phyloP scores from a whole-genome alignment of 2,113 vertebrate species.

The Rhinoderma darwinii region DNA sequence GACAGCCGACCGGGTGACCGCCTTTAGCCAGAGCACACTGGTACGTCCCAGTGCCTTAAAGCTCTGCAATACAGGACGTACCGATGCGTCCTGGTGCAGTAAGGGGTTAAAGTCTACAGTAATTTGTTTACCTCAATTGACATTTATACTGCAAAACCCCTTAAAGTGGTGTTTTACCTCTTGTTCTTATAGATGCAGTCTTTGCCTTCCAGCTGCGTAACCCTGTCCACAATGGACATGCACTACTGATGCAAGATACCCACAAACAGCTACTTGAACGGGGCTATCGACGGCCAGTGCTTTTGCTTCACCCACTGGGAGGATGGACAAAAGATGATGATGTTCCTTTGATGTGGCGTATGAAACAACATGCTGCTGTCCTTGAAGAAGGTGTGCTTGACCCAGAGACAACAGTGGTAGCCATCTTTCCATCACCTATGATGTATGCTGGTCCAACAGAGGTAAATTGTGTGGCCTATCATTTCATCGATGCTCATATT shows the following conservation, averaged over 20 bases:
- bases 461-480: slow-evolving; percentile 71
- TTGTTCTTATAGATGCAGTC: slow-evolving; percentile 82
- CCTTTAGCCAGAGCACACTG: no score
- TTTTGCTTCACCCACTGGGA: slow-evolving; percentile 93
- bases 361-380: slow-evolving; percentile 95
- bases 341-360: slow-evolving; percentile 92
- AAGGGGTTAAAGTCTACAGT: neutral
- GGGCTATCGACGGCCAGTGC: slow-evolving; percentile 90
- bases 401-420: slow-evolving; percentile 89
- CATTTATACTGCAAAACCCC: neutral
- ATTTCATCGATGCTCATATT: neutral
- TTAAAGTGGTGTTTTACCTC: neutral
- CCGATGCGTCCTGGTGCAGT: no score
- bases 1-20: no score
- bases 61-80: no score
- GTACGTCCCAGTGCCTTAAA: no score
- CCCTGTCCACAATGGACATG: slow-evolving; percentile 96
- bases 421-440: slow-evolving; percentile 98
- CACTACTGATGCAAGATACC: slow-evolving; percentile 95
- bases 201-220: slow-evolving; percentile 98
- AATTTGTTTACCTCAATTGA: neutral
- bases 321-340: slow-evolving; percentile 99
- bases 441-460: slow-evolving; percentile 99
- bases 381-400: slow-evolving; percentile 90
- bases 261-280: slow-evolving; percentile 89